Evolutionary conservation across 2,113 vertebrate species (phyloP).

Genomic region (Quiscalus mexicanus): DNA sequence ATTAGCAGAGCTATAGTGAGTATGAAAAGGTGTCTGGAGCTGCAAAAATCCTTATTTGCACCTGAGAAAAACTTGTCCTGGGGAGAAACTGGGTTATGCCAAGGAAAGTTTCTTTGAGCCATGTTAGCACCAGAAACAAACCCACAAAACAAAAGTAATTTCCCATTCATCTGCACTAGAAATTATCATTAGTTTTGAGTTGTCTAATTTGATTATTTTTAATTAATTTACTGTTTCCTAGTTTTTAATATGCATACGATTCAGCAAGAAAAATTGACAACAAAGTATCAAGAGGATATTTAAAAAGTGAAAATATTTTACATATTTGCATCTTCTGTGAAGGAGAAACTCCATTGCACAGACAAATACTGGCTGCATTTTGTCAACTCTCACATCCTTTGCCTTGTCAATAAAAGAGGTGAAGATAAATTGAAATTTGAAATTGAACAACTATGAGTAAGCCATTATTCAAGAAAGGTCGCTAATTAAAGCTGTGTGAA

Average conservation of each 20-base stretch:
- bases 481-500: conserved; percentile 8
- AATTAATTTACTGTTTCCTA: not conserved
- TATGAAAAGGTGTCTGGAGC: not conserved
- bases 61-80: not conserved
- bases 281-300: not conserved
- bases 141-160: not conserved
- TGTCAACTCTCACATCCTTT: not conserved
- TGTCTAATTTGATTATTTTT: not conserved
- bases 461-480: not conserved
- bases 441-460: not conserved
- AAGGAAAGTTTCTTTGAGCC: not conserved
- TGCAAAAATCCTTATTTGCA: not conserved
- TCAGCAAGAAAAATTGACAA: not conserved
- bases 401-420: not conserved
- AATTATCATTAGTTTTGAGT: not conserved
- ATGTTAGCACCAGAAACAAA: not conserved
- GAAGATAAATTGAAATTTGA: not conserved
- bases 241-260: not conserved
- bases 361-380: not conserved
- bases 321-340: not conserved
- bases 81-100: not conserved
- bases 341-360: not conserved
- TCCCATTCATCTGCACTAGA: not conserved
- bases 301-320: not conserved
- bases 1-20: not conserved